A percentile compares a stretch with the other conserved stretches of the same genome.
Evolutionary conservation across 2,113 vertebrate genomes (phyloP).

Genomic region (Pristiophorus japonicus): DNA sequence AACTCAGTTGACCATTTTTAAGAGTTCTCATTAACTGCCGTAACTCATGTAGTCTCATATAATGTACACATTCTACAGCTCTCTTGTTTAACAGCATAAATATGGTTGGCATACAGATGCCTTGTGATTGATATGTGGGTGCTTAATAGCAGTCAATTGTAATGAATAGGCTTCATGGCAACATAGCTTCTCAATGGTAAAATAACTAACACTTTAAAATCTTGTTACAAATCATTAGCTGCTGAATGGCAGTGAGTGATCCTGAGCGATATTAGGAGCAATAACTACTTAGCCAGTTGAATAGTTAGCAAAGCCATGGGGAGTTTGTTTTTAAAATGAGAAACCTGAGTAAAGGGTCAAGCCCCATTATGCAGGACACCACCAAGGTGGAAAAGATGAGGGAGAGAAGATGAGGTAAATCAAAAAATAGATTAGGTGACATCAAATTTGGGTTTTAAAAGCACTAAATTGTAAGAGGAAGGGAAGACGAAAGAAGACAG

Average conservation of each 20-base stretch:
- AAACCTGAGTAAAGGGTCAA: neutral
- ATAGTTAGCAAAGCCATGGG: neutral
- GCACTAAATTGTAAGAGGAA: neutral
- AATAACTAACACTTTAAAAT: slow-evolving; percentile 19
- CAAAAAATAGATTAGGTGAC: neutral
- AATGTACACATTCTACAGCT: neutral
- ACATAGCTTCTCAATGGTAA: slow-evolving; percentile 14
- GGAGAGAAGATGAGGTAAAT: too few species aligned
- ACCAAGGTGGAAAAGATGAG: too few species aligned
- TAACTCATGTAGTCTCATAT: neutral
- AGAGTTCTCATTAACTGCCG: neutral
- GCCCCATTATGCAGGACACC: neutral
- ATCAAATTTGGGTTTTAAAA: neutral
- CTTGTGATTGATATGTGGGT: neutral
- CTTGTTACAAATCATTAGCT: slow-evolving; percentile 28
- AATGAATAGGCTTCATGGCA: slow-evolving; percentile 17
- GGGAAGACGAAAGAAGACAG: neutral
- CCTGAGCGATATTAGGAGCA: neutral
- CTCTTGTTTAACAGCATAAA: neutral
- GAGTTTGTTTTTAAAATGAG: neutral
- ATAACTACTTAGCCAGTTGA: slow-evolving; percentile 1
- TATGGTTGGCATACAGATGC: neutral
- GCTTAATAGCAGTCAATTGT: slow-evolving; percentile 8
- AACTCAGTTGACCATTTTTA: neutral
- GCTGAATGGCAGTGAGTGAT: neutral